Conservation (phyloP, 1,140 invertebrate species). For the Zophobas morio region DNA sequence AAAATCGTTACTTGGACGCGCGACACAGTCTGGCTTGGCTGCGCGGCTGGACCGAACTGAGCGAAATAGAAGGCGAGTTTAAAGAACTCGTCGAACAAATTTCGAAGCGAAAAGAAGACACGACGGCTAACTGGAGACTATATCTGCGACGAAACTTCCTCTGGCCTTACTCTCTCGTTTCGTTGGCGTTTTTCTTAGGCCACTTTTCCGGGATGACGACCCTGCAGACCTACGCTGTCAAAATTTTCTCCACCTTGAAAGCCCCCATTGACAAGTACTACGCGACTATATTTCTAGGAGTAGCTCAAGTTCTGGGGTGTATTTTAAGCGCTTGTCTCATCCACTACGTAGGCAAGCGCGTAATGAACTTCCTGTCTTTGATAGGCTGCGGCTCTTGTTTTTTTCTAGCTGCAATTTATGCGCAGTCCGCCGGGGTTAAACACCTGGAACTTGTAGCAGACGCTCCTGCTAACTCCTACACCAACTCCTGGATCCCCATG, state of each 20-base stretch:
- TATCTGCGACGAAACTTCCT: constrained; percentile 71
- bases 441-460: constrained; percentile 10
- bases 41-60: constrained; percentile 73
- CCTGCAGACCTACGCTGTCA: constrained; percentile 79
- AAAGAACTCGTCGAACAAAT: constrained; percentile 65
- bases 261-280: constrained; percentile 81
- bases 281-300: constrained; percentile 78
- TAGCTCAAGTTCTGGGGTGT: constrained; percentile 78
- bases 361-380: constrained; percentile 76
- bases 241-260: constrained; percentile 78
- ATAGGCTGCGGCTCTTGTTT: constrained; percentile 75
- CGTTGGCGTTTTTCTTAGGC: constrained; percentile 77
- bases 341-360: constrained; percentile 79
- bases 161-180: constrained; percentile 76
- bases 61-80: constrained; percentile 73
- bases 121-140: constrained; percentile 49
- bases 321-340: constrained; percentile 76
- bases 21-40: constrained; percentile 75
- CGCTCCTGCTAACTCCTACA: background rate
- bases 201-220: constrained; percentile 82
- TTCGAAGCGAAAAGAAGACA: constrained; percentile 15
- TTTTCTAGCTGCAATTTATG: constrained; percentile 72
- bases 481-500: constrained; percentile 77
- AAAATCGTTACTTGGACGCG: constrained; percentile 73
- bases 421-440: constrained; percentile 50